Conservation (phyloP, 2,888 invertebrate species). For the Coremacera marginata region DNA sequence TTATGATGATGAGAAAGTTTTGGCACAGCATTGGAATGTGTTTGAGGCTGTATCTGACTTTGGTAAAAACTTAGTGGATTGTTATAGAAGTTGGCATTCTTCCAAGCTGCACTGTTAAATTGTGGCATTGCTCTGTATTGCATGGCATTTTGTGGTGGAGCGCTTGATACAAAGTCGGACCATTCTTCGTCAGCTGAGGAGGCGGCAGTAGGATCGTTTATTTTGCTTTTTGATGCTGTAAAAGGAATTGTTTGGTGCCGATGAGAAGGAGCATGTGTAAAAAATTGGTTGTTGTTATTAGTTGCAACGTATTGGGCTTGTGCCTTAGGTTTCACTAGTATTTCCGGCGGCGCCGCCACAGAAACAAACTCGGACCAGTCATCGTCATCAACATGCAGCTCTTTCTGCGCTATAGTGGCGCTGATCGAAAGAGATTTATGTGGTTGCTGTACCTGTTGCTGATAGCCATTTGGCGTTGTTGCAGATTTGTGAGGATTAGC, state of each 20-base stretch:
- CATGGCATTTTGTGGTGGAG: constrained; percentile 53
- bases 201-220: neutral
- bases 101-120: constrained; percentile 67
- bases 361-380: constrained; percentile 74
- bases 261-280: neutral
- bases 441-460: constrained; percentile 36
- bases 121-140: constrained; percentile 53
- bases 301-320: constrained; percentile 4
- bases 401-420: constrained; percentile 51
- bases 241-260: constrained; percentile 38
- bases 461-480: constrained; percentile 45
- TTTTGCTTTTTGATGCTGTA: neutral
- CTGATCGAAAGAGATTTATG: constrained; percentile 59
- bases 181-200: constrained; percentile 70
- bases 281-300: constrained; percentile 43
- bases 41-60: constrained; percentile 45
- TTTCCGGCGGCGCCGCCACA: constrained; percentile 54
- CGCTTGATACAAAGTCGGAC: constrained; percentile 73
- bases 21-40: constrained; percentile 57
- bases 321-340: neutral
- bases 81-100: constrained; percentile 66
- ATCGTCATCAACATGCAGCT: constrained; percentile 66
- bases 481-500: constrained; percentile 46
- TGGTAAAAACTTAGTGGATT: constrained; percentile 65
- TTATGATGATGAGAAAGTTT: constrained; percentile 43